Base-by-base conservation (phyloP, 2,797 vertebrate species). In the Platalea minor region DNA sequence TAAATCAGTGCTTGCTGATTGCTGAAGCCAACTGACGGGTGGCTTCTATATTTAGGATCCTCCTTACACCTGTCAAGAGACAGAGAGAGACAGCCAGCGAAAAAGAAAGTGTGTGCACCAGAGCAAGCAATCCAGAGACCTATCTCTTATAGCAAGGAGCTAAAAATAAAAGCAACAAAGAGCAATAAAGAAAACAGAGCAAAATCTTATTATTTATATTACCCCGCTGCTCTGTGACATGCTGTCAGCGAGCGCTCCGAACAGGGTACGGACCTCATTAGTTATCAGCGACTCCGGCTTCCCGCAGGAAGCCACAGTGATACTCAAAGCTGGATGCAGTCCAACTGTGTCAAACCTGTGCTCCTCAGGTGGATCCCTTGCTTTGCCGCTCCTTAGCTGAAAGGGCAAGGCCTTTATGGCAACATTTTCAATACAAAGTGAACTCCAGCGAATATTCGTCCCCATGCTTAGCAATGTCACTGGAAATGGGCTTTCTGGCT, bases 81-180 rank as follows among this genome's bases (percentile, higher is more conserved):
- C 94, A 96, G 84, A 95, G 91, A 89, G 33, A 94, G 83, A 77
- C 93, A 96, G 95, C 67, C 88, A 95, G 77, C 0, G 1, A 88
- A 77, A 96, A 50, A 94, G 92, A 87, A 89, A 78, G 73, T 13
- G 56, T 91, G 79, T 72, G 73, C 85, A 90, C 84, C 82, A 75
- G 80, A 97, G 95, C 80, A 97, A 84, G 93, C 65, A 92, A 95
- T 95, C 84, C 95, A 93, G 76, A 94, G 87, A 91, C 51, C 79
- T 59, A 81, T 92, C 87, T 96, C 88, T 91, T 88, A 48, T 79
- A 83, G 92, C 84, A 92, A 88, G 90, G 65, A 91, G 95, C 97
- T 97, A 98, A 98, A 98, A 97, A 98, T 98, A 98, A 84, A 95
- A 94, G 85, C 80, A 80, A 95, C 92, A 97, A 94, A 93, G 93